These are phyloP conservation scores for Drosophila limbata DNA, from an alignment of 2,888 invertebrate species.

Conservation along the genomic window DNA sequence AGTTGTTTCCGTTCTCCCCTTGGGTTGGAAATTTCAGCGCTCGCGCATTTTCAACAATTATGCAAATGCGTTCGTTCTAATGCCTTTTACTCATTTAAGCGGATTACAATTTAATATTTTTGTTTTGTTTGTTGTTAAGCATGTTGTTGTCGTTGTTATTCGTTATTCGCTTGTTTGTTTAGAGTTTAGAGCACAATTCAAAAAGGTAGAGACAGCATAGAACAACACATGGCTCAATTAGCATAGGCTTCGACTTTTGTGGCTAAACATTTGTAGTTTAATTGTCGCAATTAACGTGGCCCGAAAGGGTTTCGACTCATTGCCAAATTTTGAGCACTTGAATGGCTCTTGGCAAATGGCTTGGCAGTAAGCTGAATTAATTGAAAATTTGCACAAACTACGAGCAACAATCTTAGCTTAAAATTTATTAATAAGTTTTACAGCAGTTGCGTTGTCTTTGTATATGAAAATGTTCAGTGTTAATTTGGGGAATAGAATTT, in stretches of 20 bases:
- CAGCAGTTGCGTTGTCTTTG: no score
- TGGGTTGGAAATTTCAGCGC: constrained; percentile 43
- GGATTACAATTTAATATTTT: constrained; percentile 84
- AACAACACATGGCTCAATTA: constrained; percentile 72
- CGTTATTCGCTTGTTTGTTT: constrained; percentile 63
- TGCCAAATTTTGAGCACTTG: constrained; percentile 49
- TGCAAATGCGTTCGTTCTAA: constrained; percentile 83
- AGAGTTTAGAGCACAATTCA: constrained; percentile 53
- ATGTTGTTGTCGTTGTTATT: constrained; percentile 57
- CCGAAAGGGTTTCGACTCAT: constrained; percentile 39
- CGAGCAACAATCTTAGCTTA: no score
- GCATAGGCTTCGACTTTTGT: constrained; percentile 68
- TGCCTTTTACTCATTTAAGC: constrained; percentile 84
- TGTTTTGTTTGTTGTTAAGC: constrained; percentile 60
- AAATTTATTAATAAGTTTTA: no score
- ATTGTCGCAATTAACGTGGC: constrained; percentile 72
- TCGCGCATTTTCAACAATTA: constrained; percentile 76
- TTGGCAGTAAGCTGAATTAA: constrained; percentile 15
- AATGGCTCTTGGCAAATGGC: constrained; percentile 13
- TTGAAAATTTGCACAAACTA: background rate
- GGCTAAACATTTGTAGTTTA: constrained; percentile 75
- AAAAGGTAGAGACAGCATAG: constrained; percentile 55
- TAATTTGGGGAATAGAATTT: no score
- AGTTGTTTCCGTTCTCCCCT: constrained; percentile 9
- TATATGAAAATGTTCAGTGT: background rate